Conservation (phyloP, 2,888 invertebrate species). For the Nebria salina region DNA sequence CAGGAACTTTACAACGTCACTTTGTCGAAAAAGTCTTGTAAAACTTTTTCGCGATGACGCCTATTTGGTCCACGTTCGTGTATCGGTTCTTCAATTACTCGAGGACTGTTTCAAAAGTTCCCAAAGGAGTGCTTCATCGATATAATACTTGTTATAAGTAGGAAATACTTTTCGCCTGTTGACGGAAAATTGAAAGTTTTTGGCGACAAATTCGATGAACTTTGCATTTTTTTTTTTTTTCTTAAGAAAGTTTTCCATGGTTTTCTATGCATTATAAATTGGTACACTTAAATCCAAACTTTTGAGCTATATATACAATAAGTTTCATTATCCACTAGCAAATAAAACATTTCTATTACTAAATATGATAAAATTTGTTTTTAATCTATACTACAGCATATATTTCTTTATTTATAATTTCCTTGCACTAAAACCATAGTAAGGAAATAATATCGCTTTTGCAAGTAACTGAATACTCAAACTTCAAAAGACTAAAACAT, state of each 20-base stretch:
- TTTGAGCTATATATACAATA: too few relatives aligned
- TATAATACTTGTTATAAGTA: conserved; percentile 36
- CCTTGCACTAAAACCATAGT: too few relatives aligned
- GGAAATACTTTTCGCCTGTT: conserved; percentile 37
- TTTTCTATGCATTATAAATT: background rate
- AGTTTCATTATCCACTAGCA: too few relatives aligned
- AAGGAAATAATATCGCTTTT: too few relatives aligned
- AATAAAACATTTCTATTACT: too few relatives aligned
- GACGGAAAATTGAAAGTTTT: conserved; percentile 39
- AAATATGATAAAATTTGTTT: too few relatives aligned
- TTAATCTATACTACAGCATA: too few relatives aligned
- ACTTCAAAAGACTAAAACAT: too few relatives aligned
- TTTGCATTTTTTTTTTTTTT: background rate
- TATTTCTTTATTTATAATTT: too few relatives aligned
- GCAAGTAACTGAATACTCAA: too few relatives aligned
- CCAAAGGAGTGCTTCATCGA: background rate
- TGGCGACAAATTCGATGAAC: conserved; percentile 29
- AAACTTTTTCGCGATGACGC: conserved; percentile 9
- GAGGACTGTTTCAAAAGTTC: conserved; percentile 21
- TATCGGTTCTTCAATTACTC: conserved; percentile 35
- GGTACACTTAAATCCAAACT: too few relatives aligned
- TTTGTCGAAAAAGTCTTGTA: background rate
- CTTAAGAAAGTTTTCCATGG: conserved; percentile 10
- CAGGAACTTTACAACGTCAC: conserved; percentile 38
- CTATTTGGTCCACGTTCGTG: background rate